Percentiles rank a stretch among this genome's conserved stretches.
Evolutionary conservation across 2,113 vertebrate genomes (phyloP).

Genomic region (Campylomormyrus tamandua): DNA sequence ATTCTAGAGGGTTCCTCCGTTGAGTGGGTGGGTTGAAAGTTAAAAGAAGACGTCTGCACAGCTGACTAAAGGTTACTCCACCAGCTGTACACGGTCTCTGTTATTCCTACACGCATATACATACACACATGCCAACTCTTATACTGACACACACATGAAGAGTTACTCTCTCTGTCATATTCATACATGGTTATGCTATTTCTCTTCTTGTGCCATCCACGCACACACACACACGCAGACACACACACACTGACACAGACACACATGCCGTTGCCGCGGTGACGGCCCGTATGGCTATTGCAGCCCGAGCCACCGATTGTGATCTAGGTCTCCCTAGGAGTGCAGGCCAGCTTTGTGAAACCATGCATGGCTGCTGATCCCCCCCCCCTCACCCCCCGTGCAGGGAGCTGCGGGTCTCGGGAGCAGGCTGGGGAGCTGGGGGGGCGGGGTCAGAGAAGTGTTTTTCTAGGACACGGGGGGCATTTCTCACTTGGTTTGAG

Average conservation of each 20-base stretch:
- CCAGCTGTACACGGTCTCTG: neutral
- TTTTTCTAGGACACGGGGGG: neutral
- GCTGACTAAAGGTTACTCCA: neutral
- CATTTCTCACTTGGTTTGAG: neutral
- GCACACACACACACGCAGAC: neutral
- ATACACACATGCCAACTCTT: neutral
- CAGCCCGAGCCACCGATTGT: neutral
- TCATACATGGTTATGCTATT: neutral
- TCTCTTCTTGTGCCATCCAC: neutral
- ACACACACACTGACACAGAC: neutral
- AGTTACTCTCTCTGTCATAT: neutral
- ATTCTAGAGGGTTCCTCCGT: neutral
- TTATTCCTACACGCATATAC: neutral
- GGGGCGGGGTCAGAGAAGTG: neutral
- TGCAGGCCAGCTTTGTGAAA: neutral
- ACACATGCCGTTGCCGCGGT: neutral
- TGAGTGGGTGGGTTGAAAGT: neutral
- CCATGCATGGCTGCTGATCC: neutral
- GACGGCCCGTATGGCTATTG: neutral
- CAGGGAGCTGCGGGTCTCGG: neutral
- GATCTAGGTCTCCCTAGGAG: neutral
- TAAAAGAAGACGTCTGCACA: neutral
- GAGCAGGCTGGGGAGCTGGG: neutral
- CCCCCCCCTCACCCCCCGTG: neutral
- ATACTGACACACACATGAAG: constrained; percentile 12